Conservation (phyloP, 1,140 invertebrate species). For the Psilanteris sp. region DNA sequence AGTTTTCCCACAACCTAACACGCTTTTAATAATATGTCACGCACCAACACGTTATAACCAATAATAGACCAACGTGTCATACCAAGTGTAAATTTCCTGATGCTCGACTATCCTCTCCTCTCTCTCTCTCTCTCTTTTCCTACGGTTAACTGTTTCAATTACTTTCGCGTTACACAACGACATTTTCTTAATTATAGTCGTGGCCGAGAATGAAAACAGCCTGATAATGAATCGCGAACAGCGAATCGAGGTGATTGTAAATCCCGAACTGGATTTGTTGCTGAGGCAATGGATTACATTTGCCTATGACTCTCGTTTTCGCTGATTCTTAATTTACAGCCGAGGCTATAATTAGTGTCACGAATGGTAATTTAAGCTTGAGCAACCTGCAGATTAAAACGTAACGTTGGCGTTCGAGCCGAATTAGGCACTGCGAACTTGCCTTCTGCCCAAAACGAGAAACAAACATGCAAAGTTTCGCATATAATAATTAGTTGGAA, state of each 20-base stretch:
- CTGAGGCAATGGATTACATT: slow-evolving; percentile 31
- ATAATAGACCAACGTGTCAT: slow-evolving; percentile 8
- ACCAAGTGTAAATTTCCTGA: slow-evolving; percentile 20
- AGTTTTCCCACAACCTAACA: slow-evolving; percentile 39
- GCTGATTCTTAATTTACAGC: slow-evolving; percentile 66
- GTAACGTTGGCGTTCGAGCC: slow-evolving; percentile 40
- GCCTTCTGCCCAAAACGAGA: slow-evolving; percentile 21
- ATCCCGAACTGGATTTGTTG: slow-evolving; percentile 20
- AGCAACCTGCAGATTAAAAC: slow-evolving; percentile 70
- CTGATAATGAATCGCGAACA: slow-evolving; percentile 39
- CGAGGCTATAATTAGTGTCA: slow-evolving; percentile 67
- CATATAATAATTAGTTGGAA: slow-evolving; percentile 37
- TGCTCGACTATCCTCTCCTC: background rate
- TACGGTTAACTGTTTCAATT: slow-evolving; percentile 13
- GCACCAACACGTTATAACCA: slow-evolving; percentile 16
- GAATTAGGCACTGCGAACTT: slow-evolving; percentile 28
- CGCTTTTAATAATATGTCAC: slow-evolving; percentile 11
- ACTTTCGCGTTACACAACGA: slow-evolving; percentile 42
- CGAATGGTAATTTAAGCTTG: slow-evolving; percentile 58
- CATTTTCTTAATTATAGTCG: slow-evolving; percentile 49
- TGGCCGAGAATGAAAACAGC: slow-evolving; percentile 10
- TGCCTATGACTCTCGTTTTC: slow-evolving; percentile 57
- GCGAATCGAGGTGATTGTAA: slow-evolving; percentile 42
- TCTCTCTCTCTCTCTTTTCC: background rate
- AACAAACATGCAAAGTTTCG: slow-evolving; percentile 31